Evolutionary conservation across 2,797 vertebrate species (phyloP), one percentile per base, ranked within the genome.

Genomic region (Ispidina picta): DNA sequence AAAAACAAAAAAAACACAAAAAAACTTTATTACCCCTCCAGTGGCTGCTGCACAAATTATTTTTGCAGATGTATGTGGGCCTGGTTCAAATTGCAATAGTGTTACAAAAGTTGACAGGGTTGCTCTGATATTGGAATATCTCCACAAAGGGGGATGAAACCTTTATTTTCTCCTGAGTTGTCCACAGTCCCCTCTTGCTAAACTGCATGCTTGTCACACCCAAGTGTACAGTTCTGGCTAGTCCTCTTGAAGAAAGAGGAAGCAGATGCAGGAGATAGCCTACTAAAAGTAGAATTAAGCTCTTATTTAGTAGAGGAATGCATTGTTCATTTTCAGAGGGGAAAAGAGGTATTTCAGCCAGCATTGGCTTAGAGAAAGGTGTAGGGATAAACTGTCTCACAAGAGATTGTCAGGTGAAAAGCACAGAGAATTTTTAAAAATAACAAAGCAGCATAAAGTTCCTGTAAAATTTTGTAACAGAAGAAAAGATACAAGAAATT

Each of bases 21-120:
- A 43, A 51, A 59, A 12, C 78, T 91, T 93, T 94, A 93, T 91
- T 88, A 92, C 74, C 64, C 83, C 88, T 92, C 80, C 44, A 73
- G 86, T 82, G 93, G 76, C 77, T 76, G 80, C 83, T 68, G 44
- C 64, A 90, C 63, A 88, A 86, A 93, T 88, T 82, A 64, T 84
- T 96, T 95, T 93, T 83, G 80, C 95, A 96, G 94, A 92, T 88
- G 89, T 83, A 59, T 5, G 5, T 5, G 35, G 21, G 23, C 73
- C 92, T 93, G 60, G 64, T 82, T 94, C 71, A 90, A 90, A 79
- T 74, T 94, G 86, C 49, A 86, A n/a, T 13, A 73, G 60, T n/a
- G 73, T 23, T 76, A 58, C 63, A 79, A 76, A 48, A 6, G 19
- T 70, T 90, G 88, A 91, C 63, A 88, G 33, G 55, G 49, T 49